A percentile compares a stretch with the other conserved stretches of the same genome.
Conservation (phyloP, 2,888 invertebrate genomes). For the Plemyria rubiginata region DNA sequence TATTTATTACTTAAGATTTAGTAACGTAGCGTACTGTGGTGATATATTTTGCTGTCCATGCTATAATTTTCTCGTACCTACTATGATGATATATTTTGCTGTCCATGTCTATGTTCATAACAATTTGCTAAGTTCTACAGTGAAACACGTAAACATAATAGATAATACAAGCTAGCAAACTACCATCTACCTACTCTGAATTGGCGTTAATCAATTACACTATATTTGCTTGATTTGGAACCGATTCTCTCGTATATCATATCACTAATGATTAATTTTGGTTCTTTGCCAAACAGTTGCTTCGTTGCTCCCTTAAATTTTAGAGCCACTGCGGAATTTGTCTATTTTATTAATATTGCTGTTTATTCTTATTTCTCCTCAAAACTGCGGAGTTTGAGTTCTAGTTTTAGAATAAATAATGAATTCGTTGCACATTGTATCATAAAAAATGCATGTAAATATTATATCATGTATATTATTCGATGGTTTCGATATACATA, state of each 20-base stretch:
- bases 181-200: constrained; percentile 46
- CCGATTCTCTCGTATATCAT: constrained; percentile 50
- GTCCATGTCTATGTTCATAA: neutral
- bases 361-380: constrained; percentile 33
- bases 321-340: constrained; percentile 50
- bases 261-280: constrained; percentile 58
- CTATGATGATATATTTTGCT: neutral
- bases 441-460: neutral
- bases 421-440: neutral
- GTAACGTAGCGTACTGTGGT: no score
- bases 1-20: constrained; percentile 20
- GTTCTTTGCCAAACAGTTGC: constrained; percentile 61
- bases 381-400: constrained; percentile 47
- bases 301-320: constrained; percentile 44
- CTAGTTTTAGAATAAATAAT: constrained; percentile 10
- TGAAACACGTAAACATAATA: constrained; percentile 20
- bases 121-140: neutral
- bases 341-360: constrained; percentile 53
- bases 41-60: constrained; percentile 21
- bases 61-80: neutral
- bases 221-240: constrained; percentile 49
- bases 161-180: constrained; percentile 45
- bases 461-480: neutral
- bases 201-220: constrained; percentile 66
- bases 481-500: neutral